Evolutionary conservation across 2,888 invertebrate species (phyloP).

Genomic region (Andrena flavipes): DNA sequence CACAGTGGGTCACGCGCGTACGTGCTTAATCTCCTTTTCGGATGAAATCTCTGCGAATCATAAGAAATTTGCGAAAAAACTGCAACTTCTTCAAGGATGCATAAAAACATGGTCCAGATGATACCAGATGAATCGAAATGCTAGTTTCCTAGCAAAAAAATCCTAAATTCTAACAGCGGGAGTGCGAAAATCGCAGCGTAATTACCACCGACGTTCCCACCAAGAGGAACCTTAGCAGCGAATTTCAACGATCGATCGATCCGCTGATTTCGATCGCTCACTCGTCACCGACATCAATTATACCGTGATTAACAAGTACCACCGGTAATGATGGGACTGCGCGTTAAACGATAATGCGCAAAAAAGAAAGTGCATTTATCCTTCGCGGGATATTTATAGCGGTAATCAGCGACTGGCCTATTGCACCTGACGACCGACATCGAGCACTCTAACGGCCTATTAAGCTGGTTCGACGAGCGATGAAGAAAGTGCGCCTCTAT

Average conservation of each 20-base stretch:
- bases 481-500: conserved; percentile 14
- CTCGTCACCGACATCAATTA: conserved; percentile 15
- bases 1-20: too few relatives aligned
- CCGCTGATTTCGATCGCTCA: background rate
- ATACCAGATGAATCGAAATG: too few relatives aligned
- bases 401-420: conserved; percentile 12
- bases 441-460: conserved; percentile 23
- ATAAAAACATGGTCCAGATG: too few relatives aligned
- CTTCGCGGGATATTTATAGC: conserved; percentile 26
- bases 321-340: conserved; percentile 5
- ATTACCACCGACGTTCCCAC: background rate
- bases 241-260: background rate
- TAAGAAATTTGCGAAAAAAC: too few relatives aligned
- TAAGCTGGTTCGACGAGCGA: conserved; percentile 20
- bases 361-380: conserved; percentile 27
- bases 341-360: conserved; percentile 7
- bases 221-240: too few relatives aligned
- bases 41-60: too few relatives aligned
- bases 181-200: background rate
- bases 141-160: too few relatives aligned
- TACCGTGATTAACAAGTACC: conserved; percentile 14
- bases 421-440: conserved; percentile 22
- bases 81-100: too few relatives aligned
- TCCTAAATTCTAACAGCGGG: background rate
- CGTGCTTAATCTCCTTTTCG: too few relatives aligned